Conservation (phyloP, 2,797 vertebrate species). For the Clamator glandarius region DNA sequence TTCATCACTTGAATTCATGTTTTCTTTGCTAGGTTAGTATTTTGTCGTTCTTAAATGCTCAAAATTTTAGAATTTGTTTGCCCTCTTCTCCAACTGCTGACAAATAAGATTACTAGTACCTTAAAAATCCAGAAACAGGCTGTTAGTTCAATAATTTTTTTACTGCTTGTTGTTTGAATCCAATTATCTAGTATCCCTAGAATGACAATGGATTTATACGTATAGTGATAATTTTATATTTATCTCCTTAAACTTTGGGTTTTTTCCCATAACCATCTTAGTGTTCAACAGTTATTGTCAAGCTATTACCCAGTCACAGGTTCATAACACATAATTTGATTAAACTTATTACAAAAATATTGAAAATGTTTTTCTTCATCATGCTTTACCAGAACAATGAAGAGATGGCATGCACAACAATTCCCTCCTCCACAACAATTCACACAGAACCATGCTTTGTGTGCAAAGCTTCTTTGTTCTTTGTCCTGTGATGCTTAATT, state of each 20-base stretch:
- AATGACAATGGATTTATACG: not conserved
- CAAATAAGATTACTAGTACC: not conserved
- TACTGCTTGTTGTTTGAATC: slow-evolving; percentile 36
- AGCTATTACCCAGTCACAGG: slow-evolving; percentile 7
- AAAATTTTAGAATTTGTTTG: not conserved
- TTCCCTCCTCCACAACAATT: slow-evolving; percentile 17
- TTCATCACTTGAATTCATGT: not conserved
- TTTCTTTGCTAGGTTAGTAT: not conserved
- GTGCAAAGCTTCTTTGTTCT: slow-evolving; percentile 50
- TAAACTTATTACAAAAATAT: slow-evolving; percentile 23
- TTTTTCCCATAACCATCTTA: not conserved
- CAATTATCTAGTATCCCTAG: not conserved
- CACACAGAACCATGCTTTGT: not conserved
- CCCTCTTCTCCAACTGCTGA: not conserved
- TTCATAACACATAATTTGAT: slow-evolving; percentile 29
- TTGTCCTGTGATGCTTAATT: slow-evolving; percentile 65
- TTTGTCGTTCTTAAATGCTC: not conserved
- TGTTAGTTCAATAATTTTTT: not conserved
- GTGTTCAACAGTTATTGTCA: not conserved
- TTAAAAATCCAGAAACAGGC: slow-evolving; percentile 8
- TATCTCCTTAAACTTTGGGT: not conserved
- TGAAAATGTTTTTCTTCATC: not conserved
- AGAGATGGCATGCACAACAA: slow-evolving; percentile 22
- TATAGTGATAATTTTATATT: not conserved
- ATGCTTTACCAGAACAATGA: not conserved